These are phyloP conservation scores for Catotricha subobsoleta DNA, from an alignment of 2,888 invertebrate genomes.

Conservation along the genomic window DNA sequence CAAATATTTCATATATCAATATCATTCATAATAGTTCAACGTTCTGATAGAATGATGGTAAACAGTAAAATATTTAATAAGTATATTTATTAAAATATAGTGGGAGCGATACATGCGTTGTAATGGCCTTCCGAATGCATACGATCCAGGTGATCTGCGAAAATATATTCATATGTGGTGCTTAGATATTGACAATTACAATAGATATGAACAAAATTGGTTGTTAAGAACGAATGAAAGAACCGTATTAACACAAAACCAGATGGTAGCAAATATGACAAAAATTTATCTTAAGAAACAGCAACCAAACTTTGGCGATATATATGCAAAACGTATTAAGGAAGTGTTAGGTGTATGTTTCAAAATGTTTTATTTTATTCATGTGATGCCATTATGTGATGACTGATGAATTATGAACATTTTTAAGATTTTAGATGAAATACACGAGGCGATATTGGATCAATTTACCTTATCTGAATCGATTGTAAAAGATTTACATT, in stretches of 20 bases:
- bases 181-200: constrained; percentile 18
- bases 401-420: background rate
- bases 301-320: constrained; percentile 25
- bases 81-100: constrained; percentile 11
- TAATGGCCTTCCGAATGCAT: constrained; percentile 26
- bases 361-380: too few relatives aligned
- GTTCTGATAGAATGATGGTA: too few relatives aligned
- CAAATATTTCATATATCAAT: too few relatives aligned
- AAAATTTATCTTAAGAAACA: constrained; percentile 19
- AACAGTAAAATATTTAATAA: too few relatives aligned
- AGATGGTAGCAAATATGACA: constrained; percentile 21
- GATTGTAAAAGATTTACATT: constrained; percentile 19
- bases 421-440: constrained; percentile 23
- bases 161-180: constrained; percentile 29
- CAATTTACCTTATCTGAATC: constrained; percentile 15
- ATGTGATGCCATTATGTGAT: background rate
- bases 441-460: constrained; percentile 21
- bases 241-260: constrained; percentile 26
- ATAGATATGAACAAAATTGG: constrained; percentile 24
- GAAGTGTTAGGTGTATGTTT: constrained; percentile 25
- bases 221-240: constrained; percentile 25
- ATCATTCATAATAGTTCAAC: too few relatives aligned
- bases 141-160: constrained; percentile 26
- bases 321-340: constrained; percentile 22
- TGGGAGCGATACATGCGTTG: constrained; percentile 30